A percentile compares a stretch with the other conserved stretches of the same genome.
phyloP scores from a whole-genome alignment of 2,113 vertebrate genomes.

The Percina caprodes region DNA sequence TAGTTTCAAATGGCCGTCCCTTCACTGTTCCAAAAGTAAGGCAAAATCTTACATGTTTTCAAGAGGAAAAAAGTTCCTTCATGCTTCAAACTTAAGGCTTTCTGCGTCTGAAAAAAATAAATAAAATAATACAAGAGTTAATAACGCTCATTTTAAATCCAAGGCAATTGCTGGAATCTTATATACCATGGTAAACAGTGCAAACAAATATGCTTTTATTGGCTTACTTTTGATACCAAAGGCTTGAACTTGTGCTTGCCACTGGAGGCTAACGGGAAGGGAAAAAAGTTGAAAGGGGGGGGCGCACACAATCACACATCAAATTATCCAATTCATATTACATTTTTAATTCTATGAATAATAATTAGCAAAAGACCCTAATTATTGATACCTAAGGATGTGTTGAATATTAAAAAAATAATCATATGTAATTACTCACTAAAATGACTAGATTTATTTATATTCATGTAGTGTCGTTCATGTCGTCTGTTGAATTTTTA shows the following conservation, averaged over 20 bases:
- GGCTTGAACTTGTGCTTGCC: slow-evolving; percentile 50
- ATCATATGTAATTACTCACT: background rate
- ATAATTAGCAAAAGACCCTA: background rate
- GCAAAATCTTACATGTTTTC: slow-evolving; percentile 4
- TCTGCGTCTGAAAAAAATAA: slow-evolving; percentile 85
- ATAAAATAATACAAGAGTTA: background rate
- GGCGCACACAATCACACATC: background rate
- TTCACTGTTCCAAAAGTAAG: slow-evolving; percentile 5
- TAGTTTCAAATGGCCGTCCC: slow-evolving; percentile 7
- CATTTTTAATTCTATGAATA: background rate
- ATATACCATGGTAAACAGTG: background rate
- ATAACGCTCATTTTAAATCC: background rate
- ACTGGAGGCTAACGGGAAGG: slow-evolving; percentile 78
- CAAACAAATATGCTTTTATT: background rate
- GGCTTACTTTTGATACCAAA: slow-evolving; percentile 92
- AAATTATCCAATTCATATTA: background rate
- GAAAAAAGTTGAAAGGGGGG: slow-evolving; percentile 44
- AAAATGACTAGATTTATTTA: background rate
- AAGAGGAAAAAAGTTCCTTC: slow-evolving; percentile 18
- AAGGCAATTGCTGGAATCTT: background rate
- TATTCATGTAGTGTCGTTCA: too few species aligned
- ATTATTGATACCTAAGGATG: background rate
- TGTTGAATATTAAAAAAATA: background rate
- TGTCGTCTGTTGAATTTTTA: background rate
- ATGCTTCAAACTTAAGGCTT: slow-evolving; percentile 82